Percentiles rank a stretch among this genome's conserved stretches.
These are phyloP conservation scores for Epizoanthus rinbou DNA, from an alignment of 92 coral and sea anemone species.

Conservation along the genomic window DNA sequence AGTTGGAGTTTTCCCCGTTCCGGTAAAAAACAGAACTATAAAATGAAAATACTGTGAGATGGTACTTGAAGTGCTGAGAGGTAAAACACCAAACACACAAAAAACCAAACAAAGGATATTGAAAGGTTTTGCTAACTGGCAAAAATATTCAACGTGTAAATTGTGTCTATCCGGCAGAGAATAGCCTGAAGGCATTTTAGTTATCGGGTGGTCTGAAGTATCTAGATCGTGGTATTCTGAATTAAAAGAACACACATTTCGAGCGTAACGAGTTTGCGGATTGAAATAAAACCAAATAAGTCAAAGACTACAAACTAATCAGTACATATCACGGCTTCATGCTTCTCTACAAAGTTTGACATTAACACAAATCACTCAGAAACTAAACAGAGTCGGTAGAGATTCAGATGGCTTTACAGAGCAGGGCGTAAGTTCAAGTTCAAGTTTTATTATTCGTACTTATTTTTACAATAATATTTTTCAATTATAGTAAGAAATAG, in stretches of 20 bases:
- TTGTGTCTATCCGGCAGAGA: not conserved
- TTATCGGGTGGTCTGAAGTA: slow-evolving; percentile 11
- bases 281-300: not conserved
- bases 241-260: slow-evolving; percentile 4
- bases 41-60: not conserved
- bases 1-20: no score
- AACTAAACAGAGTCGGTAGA: not conserved
- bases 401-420: not conserved
- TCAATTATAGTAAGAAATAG: no score
- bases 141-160: not conserved
- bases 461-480: no score
- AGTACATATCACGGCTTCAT: not conserved
- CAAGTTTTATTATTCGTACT: no score
- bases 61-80: not conserved
- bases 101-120: slow-evolving; percentile 9
- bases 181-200: not conserved
- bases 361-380: not conserved
- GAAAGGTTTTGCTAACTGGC: slow-evolving; percentile 3
- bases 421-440: slow-evolving; percentile 14
- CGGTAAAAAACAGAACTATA: not conserved
- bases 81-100: slow-evolving; percentile 1
- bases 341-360: not conserved
- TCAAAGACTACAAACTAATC: not conserved
- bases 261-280: slow-evolving; percentile 1
- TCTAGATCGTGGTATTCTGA: not conserved